phyloP scores from a whole-genome alignment of 2,797 vertebrate species.

The Tiaroga cobitis region DNA sequence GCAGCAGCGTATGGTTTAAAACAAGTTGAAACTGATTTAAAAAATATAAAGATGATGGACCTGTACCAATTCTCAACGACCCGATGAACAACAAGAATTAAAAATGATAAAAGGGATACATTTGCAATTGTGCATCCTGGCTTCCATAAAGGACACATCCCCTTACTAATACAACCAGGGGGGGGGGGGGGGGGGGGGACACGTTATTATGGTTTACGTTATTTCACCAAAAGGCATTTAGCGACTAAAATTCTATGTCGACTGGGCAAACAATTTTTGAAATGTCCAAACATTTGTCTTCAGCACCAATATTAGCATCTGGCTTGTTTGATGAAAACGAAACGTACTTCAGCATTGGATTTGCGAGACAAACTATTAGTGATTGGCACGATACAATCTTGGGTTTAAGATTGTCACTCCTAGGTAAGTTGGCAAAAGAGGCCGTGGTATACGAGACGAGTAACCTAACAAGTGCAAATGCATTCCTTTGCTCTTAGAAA shows the following conservation, averaged over 20 bases:
- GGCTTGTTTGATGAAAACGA: background rate
- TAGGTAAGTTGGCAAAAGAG: constrained; percentile 23
- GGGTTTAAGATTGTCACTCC: constrained; percentile 16
- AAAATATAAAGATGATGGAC: constrained; percentile 47
- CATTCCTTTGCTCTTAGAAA: constrained; percentile 66
- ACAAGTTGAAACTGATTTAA: constrained; percentile 48
- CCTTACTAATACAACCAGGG: constrained; percentile 28
- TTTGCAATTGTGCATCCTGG: constrained; percentile 64
- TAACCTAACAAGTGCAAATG: constrained; percentile 71
- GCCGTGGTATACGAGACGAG: constrained; percentile 38
- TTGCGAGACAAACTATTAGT: background rate
- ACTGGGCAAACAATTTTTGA: background rate
- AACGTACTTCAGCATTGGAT: background rate
- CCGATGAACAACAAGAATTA: background rate
- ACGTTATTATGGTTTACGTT: no score
- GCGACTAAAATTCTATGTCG: background rate
- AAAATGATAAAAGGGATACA: constrained; percentile 61
- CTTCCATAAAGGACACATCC: constrained; percentile 54
- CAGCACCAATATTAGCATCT: constrained; percentile 19
- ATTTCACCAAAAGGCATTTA: constrained; percentile 28
- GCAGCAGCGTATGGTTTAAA: constrained; percentile 38
- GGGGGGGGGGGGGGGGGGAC: constrained; percentile 55
- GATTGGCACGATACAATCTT: constrained; percentile 46
- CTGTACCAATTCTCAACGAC: constrained; percentile 9
- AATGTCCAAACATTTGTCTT: background rate